Evolutionary conservation across 30 jellyfish, hydroid and myxozoan species (phyloP).

Genomic region (Hydra vulgaris): DNA sequence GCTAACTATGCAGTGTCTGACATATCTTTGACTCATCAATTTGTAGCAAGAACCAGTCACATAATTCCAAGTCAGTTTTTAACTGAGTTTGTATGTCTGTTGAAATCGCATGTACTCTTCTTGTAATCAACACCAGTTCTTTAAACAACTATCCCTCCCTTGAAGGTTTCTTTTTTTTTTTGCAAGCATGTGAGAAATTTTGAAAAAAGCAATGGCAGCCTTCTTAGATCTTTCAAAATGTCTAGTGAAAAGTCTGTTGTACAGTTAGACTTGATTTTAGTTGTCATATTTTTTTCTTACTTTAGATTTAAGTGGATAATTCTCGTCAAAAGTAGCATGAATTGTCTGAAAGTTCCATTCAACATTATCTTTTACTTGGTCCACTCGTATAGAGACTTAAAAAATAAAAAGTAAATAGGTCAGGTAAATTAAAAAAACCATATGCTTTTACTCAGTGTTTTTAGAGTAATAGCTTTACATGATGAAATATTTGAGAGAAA

Average conservation of each 20-base stretch:
- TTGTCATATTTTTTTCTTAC: too few species aligned
- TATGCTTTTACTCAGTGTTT: too few species aligned
- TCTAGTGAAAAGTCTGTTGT: neutral
- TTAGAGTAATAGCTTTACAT: too few species aligned
- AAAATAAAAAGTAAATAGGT: too few species aligned
- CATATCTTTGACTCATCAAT: neutral
- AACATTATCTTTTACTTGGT: too few species aligned
- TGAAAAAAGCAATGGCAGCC: neutral
- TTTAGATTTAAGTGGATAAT: too few species aligned
- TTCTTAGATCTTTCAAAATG: neutral
- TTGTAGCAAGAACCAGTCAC: neutral
- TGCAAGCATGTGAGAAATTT: neutral
- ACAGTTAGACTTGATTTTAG: neutral
- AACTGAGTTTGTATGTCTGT: neutral
- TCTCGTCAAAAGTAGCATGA: too few species aligned
- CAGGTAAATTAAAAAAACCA: too few species aligned
- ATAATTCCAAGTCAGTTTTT: neutral
- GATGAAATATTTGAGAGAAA: too few species aligned
- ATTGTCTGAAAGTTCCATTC: too few species aligned
- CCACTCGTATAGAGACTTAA: too few species aligned
- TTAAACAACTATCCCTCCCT: neutral
- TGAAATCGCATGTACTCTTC: neutral
- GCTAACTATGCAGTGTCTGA: too few species aligned
- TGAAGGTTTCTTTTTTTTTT: neutral
- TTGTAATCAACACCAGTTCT: neutral